Base-by-base conservation (phyloP, 2,888 invertebrate genomes). In the Tolmerus cingulatus region DNA sequence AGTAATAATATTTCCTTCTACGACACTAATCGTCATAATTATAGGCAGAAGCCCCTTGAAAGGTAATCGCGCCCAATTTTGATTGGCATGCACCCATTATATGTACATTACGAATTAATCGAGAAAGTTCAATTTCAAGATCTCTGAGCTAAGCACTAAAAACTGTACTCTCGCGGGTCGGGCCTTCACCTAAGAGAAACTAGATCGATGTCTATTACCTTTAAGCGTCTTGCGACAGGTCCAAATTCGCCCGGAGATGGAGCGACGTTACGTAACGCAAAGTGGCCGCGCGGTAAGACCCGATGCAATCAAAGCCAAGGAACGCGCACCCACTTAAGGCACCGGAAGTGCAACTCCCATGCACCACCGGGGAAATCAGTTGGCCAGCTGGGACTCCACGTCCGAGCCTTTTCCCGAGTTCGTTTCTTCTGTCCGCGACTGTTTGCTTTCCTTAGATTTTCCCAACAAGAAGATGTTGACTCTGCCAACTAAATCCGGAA, bases 191-290 rank as follows among this genome's bases (percentile, higher is more conserved):
- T 37, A 34, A 76, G 37, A 23, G 74, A 76, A 76, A 76, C 76
- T 37, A 37, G 76, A n/a, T 76, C 76, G 27, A 76, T 37, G 16
- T 93, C 87, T 91, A 93, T 90, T 93, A 95, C 91, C 90, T 94
- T 92, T 90, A 93, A 90, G 92, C 14, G 66, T 7, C 23, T 66
- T 66, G 19, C 66, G 66, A 23, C 66, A 66, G 19, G 12, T 66
- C 66, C 23, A 27, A 66, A 66, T 12, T 23, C 19, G 2, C 23
- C 12, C 23, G 14, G 2, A 27, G 12, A 27, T 27, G 7, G 12
- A 27, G 8, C 19, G 9, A 66, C 19, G 5, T 55, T 55, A 55
- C 66, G 27, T 23, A 66, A 66, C 27, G 9, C 9, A 19, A 55
- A 66, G 27, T 66, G 66, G 66, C 8, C 23, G 12, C 23, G 27